Evolutionary conservation across 2,113 vertebrate genomes (phyloP).

Genomic region (Heteronetta atricapilla): DNA sequence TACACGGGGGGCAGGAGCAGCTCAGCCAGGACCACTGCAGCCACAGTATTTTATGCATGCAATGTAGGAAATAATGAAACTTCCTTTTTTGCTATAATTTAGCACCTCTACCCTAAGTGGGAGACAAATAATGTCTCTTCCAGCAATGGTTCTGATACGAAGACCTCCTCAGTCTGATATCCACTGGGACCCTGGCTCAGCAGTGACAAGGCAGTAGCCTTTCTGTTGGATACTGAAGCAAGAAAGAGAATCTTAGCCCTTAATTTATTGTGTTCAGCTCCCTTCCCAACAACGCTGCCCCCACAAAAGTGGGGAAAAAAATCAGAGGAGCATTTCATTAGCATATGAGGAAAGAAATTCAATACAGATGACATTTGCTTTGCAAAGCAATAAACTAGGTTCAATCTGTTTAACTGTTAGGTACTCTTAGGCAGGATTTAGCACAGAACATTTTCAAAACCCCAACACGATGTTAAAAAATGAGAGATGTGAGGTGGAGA

Average conservation of each 20-base stretch:
- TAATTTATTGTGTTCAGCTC: background rate
- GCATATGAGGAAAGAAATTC: slow-evolving; percentile 42
- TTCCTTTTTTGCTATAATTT: background rate
- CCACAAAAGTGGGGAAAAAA: background rate
- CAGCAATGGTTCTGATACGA: background rate
- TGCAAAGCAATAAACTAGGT: slow-evolving; percentile 41
- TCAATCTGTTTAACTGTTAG: slow-evolving; percentile 41
- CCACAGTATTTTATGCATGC: background rate
- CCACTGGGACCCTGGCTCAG: background rate
- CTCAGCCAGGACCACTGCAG: background rate
- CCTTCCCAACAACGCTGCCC: background rate
- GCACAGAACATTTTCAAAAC: slow-evolving; percentile 6
- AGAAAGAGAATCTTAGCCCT: background rate
- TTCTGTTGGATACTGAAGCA: background rate
- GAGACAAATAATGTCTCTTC: background rate
- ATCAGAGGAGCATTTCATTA: background rate
- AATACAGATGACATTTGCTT: slow-evolving; percentile 57
- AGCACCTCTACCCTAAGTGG: background rate
- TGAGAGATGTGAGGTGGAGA: background rate
- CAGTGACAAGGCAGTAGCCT: background rate
- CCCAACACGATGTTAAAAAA: background rate
- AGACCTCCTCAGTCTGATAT: background rate
- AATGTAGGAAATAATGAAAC: background rate
- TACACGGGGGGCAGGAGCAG: fast-evolving
- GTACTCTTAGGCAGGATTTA: slow-evolving; percentile 26